Evolutionary conservation across 2,113 vertebrate genomes (phyloP).

Genomic region (Sminthopsis crassicaudata): DNA sequence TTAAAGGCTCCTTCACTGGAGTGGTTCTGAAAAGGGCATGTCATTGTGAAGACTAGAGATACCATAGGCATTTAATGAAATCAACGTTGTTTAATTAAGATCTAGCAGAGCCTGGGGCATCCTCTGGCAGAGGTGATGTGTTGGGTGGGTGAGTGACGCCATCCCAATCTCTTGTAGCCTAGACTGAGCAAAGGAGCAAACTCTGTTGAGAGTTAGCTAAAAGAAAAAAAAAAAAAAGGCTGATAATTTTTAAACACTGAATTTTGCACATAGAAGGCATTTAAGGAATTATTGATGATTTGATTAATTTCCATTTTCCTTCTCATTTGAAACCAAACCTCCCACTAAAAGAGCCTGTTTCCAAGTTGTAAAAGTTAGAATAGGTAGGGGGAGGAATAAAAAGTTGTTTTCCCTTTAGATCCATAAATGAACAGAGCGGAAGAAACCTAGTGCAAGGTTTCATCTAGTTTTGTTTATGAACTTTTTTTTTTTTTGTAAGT

Average conservation of each 20-base stretch:
- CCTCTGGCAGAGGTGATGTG: not conserved
- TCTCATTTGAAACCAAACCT: not conserved
- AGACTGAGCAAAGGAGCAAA: not conserved
- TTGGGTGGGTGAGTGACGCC: not conserved
- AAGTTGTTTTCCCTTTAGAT: not conserved
- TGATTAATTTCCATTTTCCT: not conserved
- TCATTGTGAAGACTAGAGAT: not conserved
- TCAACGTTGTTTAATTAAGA: not conserved
- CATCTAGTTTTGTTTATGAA: not conserved
- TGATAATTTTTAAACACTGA: not conserved
- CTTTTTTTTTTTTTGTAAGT: not conserved
- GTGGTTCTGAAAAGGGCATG: slow-evolving; percentile 1
- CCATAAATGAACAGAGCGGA: not conserved
- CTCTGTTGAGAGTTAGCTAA: not conserved
- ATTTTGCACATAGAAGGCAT: not conserved
- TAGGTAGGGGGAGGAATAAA: not conserved
- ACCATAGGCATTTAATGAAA: not conserved
- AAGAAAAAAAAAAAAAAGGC: no score
- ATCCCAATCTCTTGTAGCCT: not conserved
- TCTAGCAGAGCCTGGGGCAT: not conserved
- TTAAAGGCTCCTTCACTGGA: not conserved
- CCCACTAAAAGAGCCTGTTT: not conserved
- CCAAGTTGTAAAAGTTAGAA: not conserved
- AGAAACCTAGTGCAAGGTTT: not conserved
- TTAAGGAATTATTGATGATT: not conserved